Evolutionary conservation across 2,888 invertebrate species (phyloP).

Genomic region (Eupithecia inturbata): DNA sequence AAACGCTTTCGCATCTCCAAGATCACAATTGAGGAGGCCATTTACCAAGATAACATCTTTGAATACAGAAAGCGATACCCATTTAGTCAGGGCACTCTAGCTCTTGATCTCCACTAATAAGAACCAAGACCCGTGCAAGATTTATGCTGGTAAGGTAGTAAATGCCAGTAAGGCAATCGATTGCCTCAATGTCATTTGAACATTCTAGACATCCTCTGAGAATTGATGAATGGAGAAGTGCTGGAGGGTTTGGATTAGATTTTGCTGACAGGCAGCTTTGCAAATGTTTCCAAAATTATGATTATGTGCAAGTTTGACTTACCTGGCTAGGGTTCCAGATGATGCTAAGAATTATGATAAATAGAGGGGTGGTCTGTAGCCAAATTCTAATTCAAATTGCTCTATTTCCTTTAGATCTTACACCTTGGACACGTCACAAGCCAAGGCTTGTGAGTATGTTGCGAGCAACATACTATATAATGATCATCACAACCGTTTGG

Average conservation of each 20-base stretch:
- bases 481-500: too few relatives aligned
- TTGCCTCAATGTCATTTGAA: conserved; percentile 26
- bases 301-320: background rate
- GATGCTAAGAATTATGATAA: background rate
- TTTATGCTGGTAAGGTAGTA: conserved; percentile 16
- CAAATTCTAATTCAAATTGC: too few relatives aligned
- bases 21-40: background rate
- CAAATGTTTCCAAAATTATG: background rate
- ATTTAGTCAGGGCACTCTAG: conserved; percentile 1
- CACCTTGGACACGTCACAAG: too few relatives aligned
- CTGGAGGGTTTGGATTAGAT: background rate
- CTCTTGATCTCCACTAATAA: background rate
- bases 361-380: background rate
- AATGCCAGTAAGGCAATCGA: conserved; percentile 20
- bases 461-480: too few relatives aligned
- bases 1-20: conserved; percentile 4
- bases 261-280: background rate
- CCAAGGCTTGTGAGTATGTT: too few relatives aligned
- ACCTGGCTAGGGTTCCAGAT: background rate
- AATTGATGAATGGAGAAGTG: conserved; percentile 22
- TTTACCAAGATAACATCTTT: conserved; percentile 5
- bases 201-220: conserved; percentile 11
- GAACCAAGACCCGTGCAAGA: conserved; percentile 4
- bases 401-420: too few relatives aligned
- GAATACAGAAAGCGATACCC: conserved; percentile 3